A percentile compares a stretch with the other conserved stretches of the same genome.
These are phyloP conservation scores for Latrodectus hesperus DNA, from an alignment of 2,888 invertebrate genomes.

Conservation along the genomic window DNA sequence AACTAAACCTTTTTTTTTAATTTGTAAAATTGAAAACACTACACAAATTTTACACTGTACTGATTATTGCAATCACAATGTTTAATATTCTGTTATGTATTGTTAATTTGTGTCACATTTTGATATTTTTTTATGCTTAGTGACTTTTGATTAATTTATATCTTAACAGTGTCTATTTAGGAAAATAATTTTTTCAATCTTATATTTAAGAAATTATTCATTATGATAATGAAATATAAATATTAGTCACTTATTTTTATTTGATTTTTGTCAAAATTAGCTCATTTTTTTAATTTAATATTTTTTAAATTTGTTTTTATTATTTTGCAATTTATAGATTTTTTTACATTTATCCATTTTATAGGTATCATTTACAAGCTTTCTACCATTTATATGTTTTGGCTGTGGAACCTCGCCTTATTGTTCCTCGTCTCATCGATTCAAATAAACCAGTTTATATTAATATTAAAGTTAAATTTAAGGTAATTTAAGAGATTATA, in stretches of 20 bases:
- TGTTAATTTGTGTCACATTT: no score
- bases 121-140: no score
- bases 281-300: neutral
- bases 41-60: no score
- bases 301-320: neutral
- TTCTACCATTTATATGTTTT: slow-evolving; percentile 96
- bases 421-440: slow-evolving; percentile 90
- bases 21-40: no score
- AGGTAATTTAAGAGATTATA: slow-evolving; percentile 71
- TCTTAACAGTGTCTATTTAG: no score
- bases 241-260: neutral
- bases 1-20: no score
- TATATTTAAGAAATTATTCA: no score
- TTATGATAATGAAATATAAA: no score
- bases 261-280: neutral
- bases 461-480: slow-evolving; percentile 80
- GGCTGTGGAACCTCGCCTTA: slow-evolving; percentile 91
- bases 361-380: slow-evolving; percentile 96
- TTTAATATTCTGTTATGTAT: no score
- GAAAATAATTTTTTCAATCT: no score
- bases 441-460: slow-evolving; percentile 88
- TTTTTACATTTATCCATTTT: neutral
- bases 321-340: neutral
- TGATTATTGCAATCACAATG: no score
- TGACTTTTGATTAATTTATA: no score